Evolutionary conservation across 2,888 invertebrate genomes (phyloP).

Genomic region (Xestobium rufovillosum): DNA sequence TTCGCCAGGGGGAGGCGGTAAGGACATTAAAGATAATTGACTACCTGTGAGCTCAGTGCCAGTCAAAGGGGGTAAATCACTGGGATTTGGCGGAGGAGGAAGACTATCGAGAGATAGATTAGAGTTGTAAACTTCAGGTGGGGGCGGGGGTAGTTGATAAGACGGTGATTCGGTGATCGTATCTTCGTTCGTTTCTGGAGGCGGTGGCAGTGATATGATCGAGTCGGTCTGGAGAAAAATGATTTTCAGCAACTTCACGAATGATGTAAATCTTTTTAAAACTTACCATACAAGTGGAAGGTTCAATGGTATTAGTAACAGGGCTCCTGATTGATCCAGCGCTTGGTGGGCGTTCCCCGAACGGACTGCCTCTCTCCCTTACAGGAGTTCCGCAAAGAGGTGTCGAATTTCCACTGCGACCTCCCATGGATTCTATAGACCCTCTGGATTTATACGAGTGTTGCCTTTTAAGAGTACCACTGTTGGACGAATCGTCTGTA

Average conservation of each 20-base stretch:
- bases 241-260: too few relatives aligned
- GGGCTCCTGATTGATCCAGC: constrained; percentile 33
- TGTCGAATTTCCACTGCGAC: constrained; percentile 45
- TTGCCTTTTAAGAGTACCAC: constrained; percentile 54
- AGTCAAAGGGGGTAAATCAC: constrained; percentile 47
- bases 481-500: constrained; percentile 40
- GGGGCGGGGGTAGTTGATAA: constrained; percentile 62
- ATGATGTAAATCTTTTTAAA: too few relatives aligned
- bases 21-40: constrained; percentile 58
- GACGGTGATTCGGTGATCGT: constrained; percentile 43
- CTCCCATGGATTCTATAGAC: constrained; percentile 43
- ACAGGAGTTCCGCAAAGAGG: constrained; percentile 48
- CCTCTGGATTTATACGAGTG: constrained; percentile 47
- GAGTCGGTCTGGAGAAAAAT: constrained; percentile 46
- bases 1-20: constrained; percentile 67
- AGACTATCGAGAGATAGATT: constrained; percentile 73
- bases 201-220: constrained; percentile 46
- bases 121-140: constrained; percentile 67
- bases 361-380: constrained; percentile 45
- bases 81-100: constrained; percentile 68
- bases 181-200: constrained; percentile 46
- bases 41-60: constrained; percentile 59
- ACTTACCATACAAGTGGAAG: constrained; percentile 40
- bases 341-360: constrained; percentile 38
- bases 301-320: constrained; percentile 27